A percentile compares a stretch with the other conserved stretches of the same genome.
Conservation (phyloP, 1,140 invertebrate genomes). For the Heliconius melpomene region DNA sequence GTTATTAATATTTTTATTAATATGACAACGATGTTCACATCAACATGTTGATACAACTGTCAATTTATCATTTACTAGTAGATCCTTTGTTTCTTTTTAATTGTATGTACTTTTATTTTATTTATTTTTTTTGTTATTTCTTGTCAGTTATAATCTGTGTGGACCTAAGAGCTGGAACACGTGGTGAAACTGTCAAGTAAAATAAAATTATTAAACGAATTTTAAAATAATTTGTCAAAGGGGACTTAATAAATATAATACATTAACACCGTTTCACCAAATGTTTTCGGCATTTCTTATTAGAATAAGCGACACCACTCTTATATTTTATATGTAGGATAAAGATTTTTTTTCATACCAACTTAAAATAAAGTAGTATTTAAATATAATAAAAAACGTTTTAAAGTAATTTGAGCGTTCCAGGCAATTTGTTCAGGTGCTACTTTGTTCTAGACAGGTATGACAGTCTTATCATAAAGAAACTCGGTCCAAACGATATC, state of each 20-base stretch:
- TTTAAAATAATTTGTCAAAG: neutral
- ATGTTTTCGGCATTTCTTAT: constrained; percentile 11
- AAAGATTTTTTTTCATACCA: constrained; percentile 30
- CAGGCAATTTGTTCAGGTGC: constrained; percentile 13
- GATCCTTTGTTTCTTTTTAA: neutral
- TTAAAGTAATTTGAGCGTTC: neutral
- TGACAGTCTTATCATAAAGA: constrained; percentile 32
- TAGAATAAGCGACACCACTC: constrained; percentile 76
- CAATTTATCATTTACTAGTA: constrained; percentile 3
- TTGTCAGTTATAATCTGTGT: constrained; percentile 6
- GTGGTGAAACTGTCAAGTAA: constrained; percentile 17
- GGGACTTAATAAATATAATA: neutral
- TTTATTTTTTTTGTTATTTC: neutral
- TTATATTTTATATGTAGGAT: constrained; percentile 63
- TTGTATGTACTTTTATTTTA: neutral
- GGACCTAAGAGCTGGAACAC: constrained; percentile 19
- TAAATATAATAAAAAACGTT: neutral
- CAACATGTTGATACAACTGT: neutral
- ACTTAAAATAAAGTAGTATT: constrained; percentile 7
- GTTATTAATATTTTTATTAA: neutral
- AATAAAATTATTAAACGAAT: neutral
- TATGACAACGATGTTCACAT: constrained; percentile 2
- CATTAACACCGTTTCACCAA: constrained; percentile 17
- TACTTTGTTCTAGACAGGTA: constrained; percentile 6
- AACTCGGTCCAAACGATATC: constrained; percentile 52